phyloP scores from a whole-genome alignment of 2,797 vertebrate genomes.

The Capromys pilorides region DNA sequence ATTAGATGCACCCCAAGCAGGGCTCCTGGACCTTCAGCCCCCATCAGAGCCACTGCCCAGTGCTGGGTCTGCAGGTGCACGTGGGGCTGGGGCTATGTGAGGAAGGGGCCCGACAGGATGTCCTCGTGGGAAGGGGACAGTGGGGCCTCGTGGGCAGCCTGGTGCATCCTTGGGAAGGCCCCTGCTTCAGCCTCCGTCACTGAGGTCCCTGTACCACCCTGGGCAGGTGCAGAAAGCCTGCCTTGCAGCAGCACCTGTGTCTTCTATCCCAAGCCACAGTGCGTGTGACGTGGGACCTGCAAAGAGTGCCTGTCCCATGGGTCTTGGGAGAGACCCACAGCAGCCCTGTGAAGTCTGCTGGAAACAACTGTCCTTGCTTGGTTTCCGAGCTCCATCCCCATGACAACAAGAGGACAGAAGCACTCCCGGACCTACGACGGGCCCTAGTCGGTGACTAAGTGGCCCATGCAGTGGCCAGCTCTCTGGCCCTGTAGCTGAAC shows the following conservation, averaged over 20 bases:
- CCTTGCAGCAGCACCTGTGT: accelerated
- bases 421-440: background rate
- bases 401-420: too few species aligned
- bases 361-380: accelerated
- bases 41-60: background rate
- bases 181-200: background rate
- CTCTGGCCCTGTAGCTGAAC: background rate
- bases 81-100: accelerated
- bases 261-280: background rate
- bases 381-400: accelerated
- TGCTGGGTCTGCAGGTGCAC: background rate
- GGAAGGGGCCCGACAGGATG: accelerated
- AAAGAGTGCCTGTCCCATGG: accelerated
- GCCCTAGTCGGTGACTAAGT: background rate
- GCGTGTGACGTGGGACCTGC: background rate
- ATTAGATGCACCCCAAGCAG: too few species aligned
- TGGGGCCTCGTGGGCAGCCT: accelerated
- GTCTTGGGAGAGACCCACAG: background rate
- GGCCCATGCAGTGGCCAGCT: background rate
- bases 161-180: accelerated
- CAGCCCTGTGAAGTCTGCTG: background rate
- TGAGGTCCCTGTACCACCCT: accelerated
- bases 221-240: background rate
- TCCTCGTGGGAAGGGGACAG: background rate
- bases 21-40: background rate